phyloP scores from a whole-genome alignment of 2,113 vertebrate genomes.

The Gavia stellata region DNA sequence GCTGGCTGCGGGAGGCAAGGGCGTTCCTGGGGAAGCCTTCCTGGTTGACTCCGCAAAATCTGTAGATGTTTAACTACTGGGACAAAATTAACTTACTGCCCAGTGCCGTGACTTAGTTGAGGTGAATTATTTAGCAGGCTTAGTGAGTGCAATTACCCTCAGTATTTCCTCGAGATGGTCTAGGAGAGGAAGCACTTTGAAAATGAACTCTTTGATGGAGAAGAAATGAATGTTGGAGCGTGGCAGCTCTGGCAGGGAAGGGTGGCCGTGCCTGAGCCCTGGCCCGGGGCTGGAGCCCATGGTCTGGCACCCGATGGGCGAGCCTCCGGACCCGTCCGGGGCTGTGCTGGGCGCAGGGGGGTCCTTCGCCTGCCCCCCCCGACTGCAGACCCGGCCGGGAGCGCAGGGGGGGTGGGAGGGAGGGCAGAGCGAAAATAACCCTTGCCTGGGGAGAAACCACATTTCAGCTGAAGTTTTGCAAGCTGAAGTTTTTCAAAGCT shows the following conservation, averaged over 20 bases:
- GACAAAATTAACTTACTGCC: background rate
- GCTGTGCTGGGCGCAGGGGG: background rate
- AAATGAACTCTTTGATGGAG: background rate
- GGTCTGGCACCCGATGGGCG: background rate
- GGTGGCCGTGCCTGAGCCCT: background rate
- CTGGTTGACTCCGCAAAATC: background rate
- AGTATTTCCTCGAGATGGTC: background rate
- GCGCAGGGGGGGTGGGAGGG: background rate
- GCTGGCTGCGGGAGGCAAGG: background rate
- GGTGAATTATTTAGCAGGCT: background rate
- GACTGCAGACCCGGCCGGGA: background rate
- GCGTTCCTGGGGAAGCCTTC: background rate
- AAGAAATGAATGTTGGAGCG: fast-evolving
- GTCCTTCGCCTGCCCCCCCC: background rate
- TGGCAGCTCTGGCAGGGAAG: background rate
- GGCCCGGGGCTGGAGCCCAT: background rate
- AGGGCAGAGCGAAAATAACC: background rate
- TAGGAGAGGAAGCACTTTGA: background rate
- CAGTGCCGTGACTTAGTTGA: background rate
- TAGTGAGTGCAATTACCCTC: background rate
- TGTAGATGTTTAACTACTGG: background rate
- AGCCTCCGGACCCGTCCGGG: fast-evolving
- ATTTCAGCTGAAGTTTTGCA: background rate
- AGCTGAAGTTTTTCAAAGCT: background rate
- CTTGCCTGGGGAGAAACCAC: background rate